These are phyloP conservation scores for Halisarca cf. caerulea DNA, from an alignment of 37 sponge, comb jelly and placozoan species.

Conservation along the genomic window DNA sequence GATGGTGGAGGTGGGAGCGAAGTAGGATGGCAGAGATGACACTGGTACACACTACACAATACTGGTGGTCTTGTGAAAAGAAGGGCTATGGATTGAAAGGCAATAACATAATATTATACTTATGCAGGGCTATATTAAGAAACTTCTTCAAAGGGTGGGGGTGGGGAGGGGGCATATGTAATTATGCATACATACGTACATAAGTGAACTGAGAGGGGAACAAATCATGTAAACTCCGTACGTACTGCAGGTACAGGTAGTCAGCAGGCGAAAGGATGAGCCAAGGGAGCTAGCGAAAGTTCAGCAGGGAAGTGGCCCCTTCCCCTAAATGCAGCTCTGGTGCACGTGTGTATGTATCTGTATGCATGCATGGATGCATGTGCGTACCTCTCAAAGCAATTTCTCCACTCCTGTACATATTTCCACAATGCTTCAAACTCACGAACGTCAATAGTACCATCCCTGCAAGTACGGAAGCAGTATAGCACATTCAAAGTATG, in stretches of 20 bases:
- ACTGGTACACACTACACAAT: background rate
- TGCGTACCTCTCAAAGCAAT: conserved; percentile 84
- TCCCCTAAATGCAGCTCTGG: background rate
- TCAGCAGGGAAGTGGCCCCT: background rate
- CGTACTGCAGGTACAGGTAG: too few species aligned
- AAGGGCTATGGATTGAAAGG: background rate
- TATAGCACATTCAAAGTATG: too few species aligned
- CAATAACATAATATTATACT: too few species aligned
- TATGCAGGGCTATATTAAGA: too few species aligned
- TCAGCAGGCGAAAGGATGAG: too few species aligned
- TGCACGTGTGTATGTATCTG: background rate
- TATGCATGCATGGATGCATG: background rate
- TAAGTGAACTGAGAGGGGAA: too few species aligned
- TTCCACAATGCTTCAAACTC: conserved; percentile 92
- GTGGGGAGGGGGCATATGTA: too few species aligned
- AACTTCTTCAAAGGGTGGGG: too few species aligned
- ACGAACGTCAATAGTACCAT: conserved; percentile 87
- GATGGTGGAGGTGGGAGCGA: background rate
- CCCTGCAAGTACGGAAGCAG: conserved; percentile 34
- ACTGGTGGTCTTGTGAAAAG: background rate
- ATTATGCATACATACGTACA: too few species aligned
- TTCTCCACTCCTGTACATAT: conserved; percentile 89
- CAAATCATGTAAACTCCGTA: too few species aligned
- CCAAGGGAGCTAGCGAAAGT: background rate
- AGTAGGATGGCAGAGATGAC: background rate